These are phyloP conservation scores for Triplophysa yarkandensis DNA, from an alignment of 2,797 vertebrate species.

Conservation along the genomic window DNA sequence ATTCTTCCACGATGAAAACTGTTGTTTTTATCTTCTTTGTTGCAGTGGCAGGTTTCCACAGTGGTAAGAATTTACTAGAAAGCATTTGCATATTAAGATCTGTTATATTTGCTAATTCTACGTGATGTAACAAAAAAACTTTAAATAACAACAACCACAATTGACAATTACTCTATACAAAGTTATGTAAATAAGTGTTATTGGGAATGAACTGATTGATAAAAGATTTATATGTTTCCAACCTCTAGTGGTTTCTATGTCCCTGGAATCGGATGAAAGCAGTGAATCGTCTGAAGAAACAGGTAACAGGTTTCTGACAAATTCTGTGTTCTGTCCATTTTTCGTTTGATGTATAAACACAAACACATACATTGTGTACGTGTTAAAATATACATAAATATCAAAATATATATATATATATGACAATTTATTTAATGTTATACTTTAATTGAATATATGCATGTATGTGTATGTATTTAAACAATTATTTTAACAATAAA, in stretches of 20 bases:
- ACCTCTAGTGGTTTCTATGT: slow-evolving; percentile 66
- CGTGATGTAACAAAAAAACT: too few species aligned
- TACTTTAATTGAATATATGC: too few species aligned
- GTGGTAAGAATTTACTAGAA: slow-evolving; percentile 64
- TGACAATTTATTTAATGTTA: too few species aligned
- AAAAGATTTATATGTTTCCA: background rate
- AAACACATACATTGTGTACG: too few species aligned
- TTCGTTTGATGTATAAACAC: too few species aligned
- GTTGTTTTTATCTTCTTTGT: slow-evolving; percentile 63
- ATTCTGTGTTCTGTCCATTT: too few species aligned
- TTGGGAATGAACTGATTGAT: background rate
- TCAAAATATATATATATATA: too few species aligned
- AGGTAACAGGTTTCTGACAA: slow-evolving; percentile 59
- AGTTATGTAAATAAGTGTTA: background rate
- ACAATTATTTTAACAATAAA: too few species aligned
- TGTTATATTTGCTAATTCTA: background rate
- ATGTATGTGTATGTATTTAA: too few species aligned
- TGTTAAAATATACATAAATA: too few species aligned
- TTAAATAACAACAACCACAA: too few species aligned
- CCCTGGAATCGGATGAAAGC: slow-evolving; percentile 65
- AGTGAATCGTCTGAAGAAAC: slow-evolving; percentile 46
- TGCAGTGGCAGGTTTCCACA: slow-evolving; percentile 65
- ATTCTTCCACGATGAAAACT: slow-evolving; percentile 67
- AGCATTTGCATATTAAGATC: background rate
- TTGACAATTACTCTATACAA: too few species aligned